Base-by-base conservation (phyloP, 2,888 invertebrate species). In the Limenitis camilla region DNA sequence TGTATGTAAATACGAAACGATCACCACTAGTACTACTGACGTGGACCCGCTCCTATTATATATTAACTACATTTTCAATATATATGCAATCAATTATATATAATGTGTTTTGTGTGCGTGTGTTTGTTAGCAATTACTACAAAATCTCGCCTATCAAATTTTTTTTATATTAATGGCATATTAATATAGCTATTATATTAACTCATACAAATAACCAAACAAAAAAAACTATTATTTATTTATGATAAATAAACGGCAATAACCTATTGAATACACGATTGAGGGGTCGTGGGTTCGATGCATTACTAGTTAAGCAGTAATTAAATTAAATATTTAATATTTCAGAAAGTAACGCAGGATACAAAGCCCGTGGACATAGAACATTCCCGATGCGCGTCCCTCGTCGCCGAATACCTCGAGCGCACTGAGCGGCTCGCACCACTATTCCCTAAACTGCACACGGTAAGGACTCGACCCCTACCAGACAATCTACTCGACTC, bases 371-470 rank as follows among this genome's bases (percentile, higher is more conserved):
- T 40, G 29, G 42, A 36, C 29, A 11, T 40, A 4, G 50, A 53
- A 8, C 48, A 42, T 5, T 43, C 48, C 0, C 27, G 49, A 7
- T 48, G 53, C 43, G 53, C 53, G 19, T 56, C 52, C 48, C 66
- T 74, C 30, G 72, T 77, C 45, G 76, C 74, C 27, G 86, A 86
- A 72, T 88, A 86, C 74, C 67, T 86, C 49, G 66, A 72, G 52
- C 78, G 87, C 43, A 71, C 82, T 5, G 71, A 65, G 36, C 74
- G 81, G 6, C 74, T 86, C 5, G 79, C 72, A 59, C 78, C 80
- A 19, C 72, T 78, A 55, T 64, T 72, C 60, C 68, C 70, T 40
- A 61, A 63, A 5, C 62, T 67, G 32, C 63, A 52, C 54, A 53
- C 61, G 9, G 53, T 52, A 11, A 60, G 67, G 53, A 32, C 64